Evolutionary conservation across 2,113 vertebrate species (phyloP), one percentile per base, ranked within the genome.

Genomic region (Lichenostomus cassidix): DNA sequence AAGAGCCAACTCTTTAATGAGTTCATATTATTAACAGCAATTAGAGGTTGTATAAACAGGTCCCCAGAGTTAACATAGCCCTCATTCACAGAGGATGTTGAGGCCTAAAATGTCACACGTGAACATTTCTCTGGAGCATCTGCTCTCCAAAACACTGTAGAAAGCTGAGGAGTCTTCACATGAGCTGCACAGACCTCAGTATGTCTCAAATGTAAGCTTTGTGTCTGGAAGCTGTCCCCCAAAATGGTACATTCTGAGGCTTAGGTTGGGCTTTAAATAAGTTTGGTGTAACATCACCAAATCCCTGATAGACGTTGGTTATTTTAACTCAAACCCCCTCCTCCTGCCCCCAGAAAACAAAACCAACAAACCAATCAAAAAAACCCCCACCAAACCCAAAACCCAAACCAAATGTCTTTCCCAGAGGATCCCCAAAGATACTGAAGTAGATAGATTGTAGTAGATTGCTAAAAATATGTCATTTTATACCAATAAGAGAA

Each of bases 401-500:
- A 31, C 4, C 0, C 10, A 15, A 75, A 7, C 9, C 2, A 2
- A 37, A 83, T 33, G 1, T 59, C 20, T 58, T 63, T 41, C n/a
- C 8, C 14, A 58, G 55, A 91, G 44, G 29, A 47, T 35, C 7
- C 15, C 24, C 28, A 11, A 46, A 58, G 47, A 58, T 35, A 28
- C 12, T 28, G 28, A 83, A 65, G 5, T 22, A 60, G 37, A n/a
- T 10, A 24, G 23, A 60, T 71, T 88, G 77, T 89, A 49, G 14
- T 63, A 47, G 37, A 44, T 58, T 55, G 23, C 25, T 50, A 42
- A 65, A 89, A 77, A 35, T 24, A 25, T 5, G 6, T 55, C 12
- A 22, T 52, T 4, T 52, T 60, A 5, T 22, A 14, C 28, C 19
- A 59, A 3, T 55, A 64, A 28, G 4, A 74, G 42, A 73, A 42